phyloP scores from a whole-genome alignment of 2,888 invertebrate species.

The Mamestra brassicae region DNA sequence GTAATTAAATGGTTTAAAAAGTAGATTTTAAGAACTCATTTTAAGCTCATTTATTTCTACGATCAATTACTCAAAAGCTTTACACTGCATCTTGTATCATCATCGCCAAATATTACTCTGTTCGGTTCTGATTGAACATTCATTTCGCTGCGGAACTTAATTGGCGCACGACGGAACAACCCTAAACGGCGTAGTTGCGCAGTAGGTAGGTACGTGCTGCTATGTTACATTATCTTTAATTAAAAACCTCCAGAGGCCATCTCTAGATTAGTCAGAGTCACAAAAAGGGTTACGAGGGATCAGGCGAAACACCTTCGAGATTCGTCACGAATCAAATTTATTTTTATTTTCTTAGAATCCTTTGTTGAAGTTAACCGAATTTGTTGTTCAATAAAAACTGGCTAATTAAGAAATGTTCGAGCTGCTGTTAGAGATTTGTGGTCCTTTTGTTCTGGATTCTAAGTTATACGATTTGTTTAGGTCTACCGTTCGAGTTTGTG shows the following conservation, averaged over 20 bases:
- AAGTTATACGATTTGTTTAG: conserved; percentile 77
- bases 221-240: conserved; percentile 90
- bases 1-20: not conserved
- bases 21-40: not conserved
- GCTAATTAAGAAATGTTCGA: conserved; percentile 90
- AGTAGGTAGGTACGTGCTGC: conserved; percentile 82
- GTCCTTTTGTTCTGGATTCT: conserved; percentile 78
- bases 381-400: conserved; percentile 88
- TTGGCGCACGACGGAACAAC: conserved; percentile 35
- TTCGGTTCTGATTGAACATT: conserved; percentile 29
- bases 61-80: not conserved
- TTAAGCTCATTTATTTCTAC: not conserved
- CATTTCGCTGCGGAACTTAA: conserved; percentile 19
- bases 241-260: conserved; percentile 86
- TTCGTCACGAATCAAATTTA: conserved; percentile 90
- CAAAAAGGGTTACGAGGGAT: conserved; percentile 88
- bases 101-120: not conserved
- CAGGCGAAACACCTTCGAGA: conserved; percentile 88
- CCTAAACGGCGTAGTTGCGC: conserved; percentile 56
- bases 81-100: not conserved
- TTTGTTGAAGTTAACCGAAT: conserved; percentile 90
- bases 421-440: conserved; percentile 83
- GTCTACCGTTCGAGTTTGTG: conserved; percentile 75
- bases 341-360: conserved; percentile 88
- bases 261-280: conserved; percentile 88